Percentiles rank a stretch among this genome's conserved stretches.
Evolutionary conservation across 2,113 vertebrate genomes (phyloP).

Genomic region (Planiliza haematocheilus): DNA sequence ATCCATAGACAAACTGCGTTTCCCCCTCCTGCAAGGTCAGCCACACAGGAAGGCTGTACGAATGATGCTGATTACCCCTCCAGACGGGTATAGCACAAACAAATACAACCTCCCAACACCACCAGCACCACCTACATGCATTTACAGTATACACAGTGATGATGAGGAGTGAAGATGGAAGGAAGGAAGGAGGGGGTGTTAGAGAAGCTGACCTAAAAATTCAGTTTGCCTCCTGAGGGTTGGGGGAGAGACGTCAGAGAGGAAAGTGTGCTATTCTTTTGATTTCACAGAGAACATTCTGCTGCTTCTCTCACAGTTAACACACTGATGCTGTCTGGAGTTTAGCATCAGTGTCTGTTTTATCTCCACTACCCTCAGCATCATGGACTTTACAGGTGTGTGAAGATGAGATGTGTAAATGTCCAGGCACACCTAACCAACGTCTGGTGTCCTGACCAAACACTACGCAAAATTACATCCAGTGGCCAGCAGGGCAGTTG

Average conservation of each 20-base stretch:
- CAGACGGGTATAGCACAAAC: constrained; percentile 4
- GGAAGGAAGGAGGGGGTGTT: constrained; percentile 12
- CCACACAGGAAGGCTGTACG: constrained; percentile 30
- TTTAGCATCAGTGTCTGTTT: background rate
- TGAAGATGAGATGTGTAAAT: no score
- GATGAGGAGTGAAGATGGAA: constrained; percentile 23
- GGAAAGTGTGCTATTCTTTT: constrained; percentile 40
- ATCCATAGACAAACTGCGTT: constrained; percentile 13
- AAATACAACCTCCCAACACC: constrained; percentile 1
- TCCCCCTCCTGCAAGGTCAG: constrained; percentile 38
- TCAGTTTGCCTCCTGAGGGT: constrained; percentile 19
- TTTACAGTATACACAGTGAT: constrained; percentile 18
- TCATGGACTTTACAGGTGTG: no score
- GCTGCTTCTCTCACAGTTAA: background rate
- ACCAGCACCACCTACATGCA: no score
- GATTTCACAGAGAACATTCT: constrained; percentile 10
- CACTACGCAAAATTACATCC: no score
- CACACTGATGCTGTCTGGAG: background rate
- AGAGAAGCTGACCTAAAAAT: constrained; percentile 61
- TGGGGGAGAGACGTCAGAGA: constrained; percentile 29
- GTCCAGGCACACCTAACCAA: no score
- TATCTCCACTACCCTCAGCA: background rate
- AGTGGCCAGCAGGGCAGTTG: no score
- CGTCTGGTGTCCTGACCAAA: no score
- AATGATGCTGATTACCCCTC: background rate